Conservation (phyloP, 2,888 invertebrate genomes). For the Acleris laterana region DNA sequence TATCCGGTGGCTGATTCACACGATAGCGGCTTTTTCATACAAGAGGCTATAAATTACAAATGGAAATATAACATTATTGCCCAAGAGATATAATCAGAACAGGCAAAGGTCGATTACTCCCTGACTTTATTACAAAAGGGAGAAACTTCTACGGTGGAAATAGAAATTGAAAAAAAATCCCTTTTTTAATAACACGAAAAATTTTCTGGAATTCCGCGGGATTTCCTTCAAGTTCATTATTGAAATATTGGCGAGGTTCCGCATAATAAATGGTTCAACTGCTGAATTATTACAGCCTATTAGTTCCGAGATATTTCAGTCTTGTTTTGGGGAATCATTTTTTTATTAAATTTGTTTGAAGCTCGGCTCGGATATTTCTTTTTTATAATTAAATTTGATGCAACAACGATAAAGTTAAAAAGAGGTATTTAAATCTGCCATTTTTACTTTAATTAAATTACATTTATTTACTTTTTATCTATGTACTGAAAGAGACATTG, state of each 20-base stretch:
- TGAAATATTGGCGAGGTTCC: slow-evolving; percentile 53
- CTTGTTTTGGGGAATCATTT: slow-evolving; percentile 1
- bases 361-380: background rate
- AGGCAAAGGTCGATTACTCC: slow-evolving; percentile 51
- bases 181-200: slow-evolving; percentile 67
- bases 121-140: slow-evolving; percentile 64
- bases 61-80: background rate
- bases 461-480: background rate
- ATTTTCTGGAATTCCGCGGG: slow-evolving; percentile 53
- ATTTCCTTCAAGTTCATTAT: slow-evolving; percentile 54
- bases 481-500: no score
- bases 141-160: slow-evolving; percentile 45
- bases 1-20: no score
- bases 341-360: background rate
- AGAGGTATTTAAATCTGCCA: background rate
- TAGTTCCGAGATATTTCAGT: slow-evolving; percentile 7
- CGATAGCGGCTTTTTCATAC: no score
- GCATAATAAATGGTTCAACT: slow-evolving; percentile 10
- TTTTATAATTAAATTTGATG: background rate
- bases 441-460: no score
- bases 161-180: slow-evolving; percentile 54
- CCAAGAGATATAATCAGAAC: slow-evolving; percentile 23
- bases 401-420: background rate
- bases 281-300: slow-evolving; percentile 16
- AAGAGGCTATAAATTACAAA: background rate